A percentile compares a stretch with the other conserved stretches of the same genome.
Evolutionary conservation across 2,113 vertebrate species (phyloP).

Genomic region (Theristicus caerulescens): DNA sequence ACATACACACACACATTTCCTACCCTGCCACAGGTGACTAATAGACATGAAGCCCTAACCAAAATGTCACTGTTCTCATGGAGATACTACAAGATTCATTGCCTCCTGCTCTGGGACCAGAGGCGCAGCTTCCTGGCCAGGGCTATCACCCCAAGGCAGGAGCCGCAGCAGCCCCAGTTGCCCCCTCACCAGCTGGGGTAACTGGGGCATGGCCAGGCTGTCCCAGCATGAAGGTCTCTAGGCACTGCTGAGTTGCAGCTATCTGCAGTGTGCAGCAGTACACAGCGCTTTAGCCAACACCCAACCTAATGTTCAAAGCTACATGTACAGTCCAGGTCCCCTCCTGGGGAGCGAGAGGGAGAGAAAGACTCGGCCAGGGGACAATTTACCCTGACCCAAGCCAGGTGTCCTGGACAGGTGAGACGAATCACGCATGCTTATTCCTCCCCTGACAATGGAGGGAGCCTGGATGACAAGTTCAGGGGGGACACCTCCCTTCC

Average conservation of each 20-base stretch:
- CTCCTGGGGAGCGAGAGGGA: background rate
- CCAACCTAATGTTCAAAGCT: background rate
- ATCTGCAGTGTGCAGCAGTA: background rate
- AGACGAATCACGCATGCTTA: fast-evolving
- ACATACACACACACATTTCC: background rate
- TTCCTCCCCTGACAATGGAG: background rate
- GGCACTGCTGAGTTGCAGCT: background rate
- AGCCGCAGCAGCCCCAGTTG: background rate
- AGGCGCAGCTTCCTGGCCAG: background rate
- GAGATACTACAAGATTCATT: background rate
- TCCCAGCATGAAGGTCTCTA: background rate
- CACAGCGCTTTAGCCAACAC: background rate
- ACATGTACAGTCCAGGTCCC: background rate
- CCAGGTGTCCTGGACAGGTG: background rate
- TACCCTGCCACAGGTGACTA: background rate
- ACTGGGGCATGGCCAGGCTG: background rate
- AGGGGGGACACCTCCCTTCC: background rate
- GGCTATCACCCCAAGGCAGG: background rate
- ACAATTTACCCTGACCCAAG: background rate
- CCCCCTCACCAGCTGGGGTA: background rate
- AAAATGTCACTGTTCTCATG: background rate
- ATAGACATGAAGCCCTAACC: background rate
- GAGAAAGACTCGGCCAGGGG: background rate
- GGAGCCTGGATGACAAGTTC: background rate
- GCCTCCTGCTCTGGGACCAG: background rate